Conservation (phyloP, 2,797 vertebrate genomes). For the Helarctos malayanus region DNA sequence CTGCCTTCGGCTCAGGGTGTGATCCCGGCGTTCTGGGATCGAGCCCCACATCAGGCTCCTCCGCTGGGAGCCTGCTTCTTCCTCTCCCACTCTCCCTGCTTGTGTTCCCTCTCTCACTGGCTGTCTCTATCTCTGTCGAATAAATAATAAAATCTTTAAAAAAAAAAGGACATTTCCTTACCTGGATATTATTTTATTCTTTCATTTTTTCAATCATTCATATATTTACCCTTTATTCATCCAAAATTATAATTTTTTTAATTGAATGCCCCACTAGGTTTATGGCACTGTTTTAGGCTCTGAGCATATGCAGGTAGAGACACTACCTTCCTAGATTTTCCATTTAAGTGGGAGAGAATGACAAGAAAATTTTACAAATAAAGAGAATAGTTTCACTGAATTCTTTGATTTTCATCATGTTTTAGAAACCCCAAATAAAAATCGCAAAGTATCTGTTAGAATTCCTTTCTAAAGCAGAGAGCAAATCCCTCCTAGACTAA, state of each 20-base stretch:
- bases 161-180: not conserved
- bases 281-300: not conserved
- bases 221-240: not conserved
- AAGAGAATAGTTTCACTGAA: slow-evolving; percentile 32
- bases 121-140: no score
- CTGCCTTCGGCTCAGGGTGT: no score
- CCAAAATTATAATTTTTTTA: not conserved
- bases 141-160: no score
- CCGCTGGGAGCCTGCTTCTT: no score
- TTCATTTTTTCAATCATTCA: not conserved
- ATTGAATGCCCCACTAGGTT: not conserved
- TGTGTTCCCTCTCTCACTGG: no score
- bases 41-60: no score
- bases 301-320: not conserved
- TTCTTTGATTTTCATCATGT: not conserved
- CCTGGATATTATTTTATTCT: not conserved
- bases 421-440: slow-evolving; percentile 55
- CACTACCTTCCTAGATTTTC: not conserved
- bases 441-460: not conserved
- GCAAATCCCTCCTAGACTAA: not conserved
- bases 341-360: not conserved
- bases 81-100: no score
- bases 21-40: no score
- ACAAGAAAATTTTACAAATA: slow-evolving; percentile 33
- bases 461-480: not conserved